These are phyloP conservation scores for Neodon shergylaensis DNA, from an alignment of 2,113 vertebrate species.

Conservation along the genomic window DNA sequence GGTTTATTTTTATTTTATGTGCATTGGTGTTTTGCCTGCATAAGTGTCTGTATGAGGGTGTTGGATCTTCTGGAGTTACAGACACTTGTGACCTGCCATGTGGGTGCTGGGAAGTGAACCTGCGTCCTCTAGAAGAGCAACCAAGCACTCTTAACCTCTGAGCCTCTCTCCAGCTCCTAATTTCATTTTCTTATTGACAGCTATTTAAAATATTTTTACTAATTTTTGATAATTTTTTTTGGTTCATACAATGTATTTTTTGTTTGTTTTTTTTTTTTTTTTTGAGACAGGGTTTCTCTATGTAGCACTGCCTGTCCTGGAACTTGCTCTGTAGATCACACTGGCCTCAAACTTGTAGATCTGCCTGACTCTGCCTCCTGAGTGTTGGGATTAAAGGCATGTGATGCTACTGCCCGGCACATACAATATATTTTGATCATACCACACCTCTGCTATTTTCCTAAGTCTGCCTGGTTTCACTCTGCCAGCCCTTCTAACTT, in stretches of 20 bases:
- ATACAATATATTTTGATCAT: neutral
- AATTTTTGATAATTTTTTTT: neutral
- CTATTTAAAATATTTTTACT: neutral
- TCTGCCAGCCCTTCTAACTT: neutral
- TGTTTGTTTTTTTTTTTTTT: neutral
- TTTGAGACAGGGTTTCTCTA: neutral
- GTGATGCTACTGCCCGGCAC: no score
- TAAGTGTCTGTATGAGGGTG: no score
- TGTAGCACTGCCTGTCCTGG: neutral
- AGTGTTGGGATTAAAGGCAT: neutral
- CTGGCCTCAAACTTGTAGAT: neutral
- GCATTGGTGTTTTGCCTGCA: no score
- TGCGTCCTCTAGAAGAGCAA: no score
- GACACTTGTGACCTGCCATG: no score
- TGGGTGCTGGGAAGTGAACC: no score
- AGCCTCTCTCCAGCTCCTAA: no score
- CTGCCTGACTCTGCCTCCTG: neutral
- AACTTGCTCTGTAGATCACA: neutral
- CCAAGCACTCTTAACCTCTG: no score
- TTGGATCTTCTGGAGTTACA: no score
- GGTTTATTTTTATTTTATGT: no score
- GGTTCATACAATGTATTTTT: neutral
- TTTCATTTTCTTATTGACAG: slow-evolving; percentile 13
- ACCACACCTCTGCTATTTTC: neutral
- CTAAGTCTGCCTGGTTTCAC: neutral